These are phyloP conservation scores for Psophia crepitans DNA, from an alignment of 2,113 vertebrate genomes.

Conservation along the genomic window DNA sequence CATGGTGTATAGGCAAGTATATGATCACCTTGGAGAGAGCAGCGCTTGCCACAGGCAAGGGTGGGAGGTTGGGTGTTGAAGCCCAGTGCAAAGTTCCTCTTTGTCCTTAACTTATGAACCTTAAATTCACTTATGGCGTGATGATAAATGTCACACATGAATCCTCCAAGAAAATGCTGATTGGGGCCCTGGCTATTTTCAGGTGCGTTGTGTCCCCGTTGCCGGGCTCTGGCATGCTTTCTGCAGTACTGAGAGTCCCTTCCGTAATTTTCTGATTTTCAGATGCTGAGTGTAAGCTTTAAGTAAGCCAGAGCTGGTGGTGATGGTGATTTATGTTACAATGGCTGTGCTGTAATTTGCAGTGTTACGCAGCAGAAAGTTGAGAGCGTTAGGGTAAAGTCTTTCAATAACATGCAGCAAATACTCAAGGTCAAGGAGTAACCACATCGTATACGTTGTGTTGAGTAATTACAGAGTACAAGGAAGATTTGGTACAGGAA, in stretches of 20 bases:
- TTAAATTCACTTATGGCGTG: background rate
- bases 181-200: background rate
- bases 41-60: fast-evolving
- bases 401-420: background rate
- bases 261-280: background rate
- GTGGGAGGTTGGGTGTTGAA: background rate
- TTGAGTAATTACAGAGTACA: slow-evolving; percentile 27
- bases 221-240: background rate
- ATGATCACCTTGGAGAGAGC: background rate
- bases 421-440: background rate
- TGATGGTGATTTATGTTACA: background rate
- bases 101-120: background rate
- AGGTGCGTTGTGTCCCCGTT: background rate
- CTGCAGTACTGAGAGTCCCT: background rate
- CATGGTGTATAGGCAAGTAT: background rate
- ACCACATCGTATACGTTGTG: background rate
- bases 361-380: background rate
- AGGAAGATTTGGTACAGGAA: slow-evolving; percentile 20
- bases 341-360: background rate
- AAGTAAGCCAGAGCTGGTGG: background rate
- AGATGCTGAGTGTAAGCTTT: background rate
- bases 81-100: background rate
- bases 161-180: background rate
- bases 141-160: background rate
- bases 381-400: background rate